phyloP scores from a whole-genome alignment of 2,888 invertebrate genomes.

The Chesias legatella region DNA sequence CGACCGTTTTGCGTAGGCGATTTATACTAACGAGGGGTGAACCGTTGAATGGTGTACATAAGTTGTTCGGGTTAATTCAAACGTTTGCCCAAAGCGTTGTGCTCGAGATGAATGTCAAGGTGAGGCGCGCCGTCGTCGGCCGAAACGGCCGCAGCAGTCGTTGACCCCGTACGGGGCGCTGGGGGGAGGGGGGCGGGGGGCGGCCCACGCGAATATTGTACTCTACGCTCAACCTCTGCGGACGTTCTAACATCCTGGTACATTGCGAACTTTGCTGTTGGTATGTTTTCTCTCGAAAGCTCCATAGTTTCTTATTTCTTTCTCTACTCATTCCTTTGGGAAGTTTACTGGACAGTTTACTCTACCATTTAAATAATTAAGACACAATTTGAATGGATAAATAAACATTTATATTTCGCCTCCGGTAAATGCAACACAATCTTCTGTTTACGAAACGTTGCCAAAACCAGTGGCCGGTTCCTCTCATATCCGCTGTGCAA shows the following conservation, averaged over 20 bases:
- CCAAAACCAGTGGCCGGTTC: slow-evolving; percentile 42
- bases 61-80: slow-evolving; percentile 65
- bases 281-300: slow-evolving; percentile 36
- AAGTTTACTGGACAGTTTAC: no score
- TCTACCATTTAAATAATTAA: no score
- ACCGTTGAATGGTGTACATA: slow-evolving; percentile 42
- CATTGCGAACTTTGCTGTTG: slow-evolving; percentile 46
- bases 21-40: slow-evolving; percentile 33
- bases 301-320: slow-evolving; percentile 11
- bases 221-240: slow-evolving; percentile 66
- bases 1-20: slow-evolving; percentile 40
- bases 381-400: no score
- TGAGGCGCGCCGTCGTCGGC: slow-evolving; percentile 76
- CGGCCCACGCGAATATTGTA: slow-evolving; percentile 73
- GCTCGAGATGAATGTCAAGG: slow-evolving; percentile 80
- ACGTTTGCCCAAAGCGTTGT: slow-evolving; percentile 70
- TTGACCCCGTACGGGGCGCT: slow-evolving; percentile 60
- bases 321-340: slow-evolving; percentile 12
- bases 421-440: slow-evolving; percentile 19
- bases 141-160: slow-evolving; percentile 74
- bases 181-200: slow-evolving; percentile 57
- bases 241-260: slow-evolving; percentile 66
- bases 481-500: slow-evolving; percentile 38
- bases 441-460: slow-evolving; percentile 44
- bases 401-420: neutral